Conservation (phyloP, 2,113 vertebrate genomes). For the Neoarius graeffei region DNA sequence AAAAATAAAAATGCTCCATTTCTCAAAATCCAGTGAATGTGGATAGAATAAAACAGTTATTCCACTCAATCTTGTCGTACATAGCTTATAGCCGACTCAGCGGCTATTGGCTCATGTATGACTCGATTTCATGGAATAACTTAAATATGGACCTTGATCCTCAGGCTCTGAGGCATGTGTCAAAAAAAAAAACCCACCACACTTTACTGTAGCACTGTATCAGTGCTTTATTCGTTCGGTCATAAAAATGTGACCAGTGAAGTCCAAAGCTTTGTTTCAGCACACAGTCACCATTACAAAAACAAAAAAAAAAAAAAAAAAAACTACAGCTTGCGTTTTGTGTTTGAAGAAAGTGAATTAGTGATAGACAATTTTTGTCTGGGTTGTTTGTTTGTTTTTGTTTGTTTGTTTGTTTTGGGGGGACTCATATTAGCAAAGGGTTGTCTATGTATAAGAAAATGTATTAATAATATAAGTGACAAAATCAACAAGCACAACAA, state of each 20-base stretch:
- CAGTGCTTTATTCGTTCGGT: neutral
- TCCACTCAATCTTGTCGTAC: no score
- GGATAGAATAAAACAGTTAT: no score
- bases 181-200: neutral
- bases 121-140: no score
- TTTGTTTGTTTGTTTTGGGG: no score
- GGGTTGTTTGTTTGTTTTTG: no score
- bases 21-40: no score
- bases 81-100: no score
- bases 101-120: no score
- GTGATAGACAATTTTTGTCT: neutral
- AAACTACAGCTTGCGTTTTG: neutral
- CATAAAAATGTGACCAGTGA: neutral
- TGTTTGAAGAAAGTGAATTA: neutral
- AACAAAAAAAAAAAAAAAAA: neutral
- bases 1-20: no score
- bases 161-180: neutral
- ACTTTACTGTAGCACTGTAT: neutral
- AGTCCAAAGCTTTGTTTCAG: neutral
- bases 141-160: neutral
- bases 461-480: neutral
- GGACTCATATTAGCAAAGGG: neutral
- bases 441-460: neutral
- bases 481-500: neutral
- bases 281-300: neutral